Evolutionary conservation across 2,888 invertebrate species (phyloP).

Genomic region (Pseudoips prasinana): DNA sequence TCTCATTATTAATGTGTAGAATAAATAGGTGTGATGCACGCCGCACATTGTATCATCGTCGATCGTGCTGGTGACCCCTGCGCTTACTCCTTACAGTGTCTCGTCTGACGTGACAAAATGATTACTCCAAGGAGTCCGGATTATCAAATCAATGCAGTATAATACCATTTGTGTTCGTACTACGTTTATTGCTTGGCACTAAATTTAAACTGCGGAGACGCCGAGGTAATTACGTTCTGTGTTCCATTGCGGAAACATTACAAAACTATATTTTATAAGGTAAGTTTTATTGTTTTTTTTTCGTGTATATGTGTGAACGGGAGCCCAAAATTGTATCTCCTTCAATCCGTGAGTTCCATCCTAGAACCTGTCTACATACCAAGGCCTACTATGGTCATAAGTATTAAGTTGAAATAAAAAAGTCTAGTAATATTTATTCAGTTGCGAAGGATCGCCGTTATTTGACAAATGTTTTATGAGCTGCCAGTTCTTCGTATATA

Average conservation of each 20-base stretch:
- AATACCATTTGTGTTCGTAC: no score
- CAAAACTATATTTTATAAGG: slow-evolving; percentile 4
- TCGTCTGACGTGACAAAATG: slow-evolving; percentile 54
- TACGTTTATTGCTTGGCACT: slow-evolving; percentile 6
- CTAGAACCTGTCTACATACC: no score
- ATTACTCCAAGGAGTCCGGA: slow-evolving; percentile 28
- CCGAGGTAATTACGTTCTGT: slow-evolving; percentile 26
- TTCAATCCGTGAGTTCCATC: no score
- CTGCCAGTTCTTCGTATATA: no score
- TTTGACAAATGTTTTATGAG: no score
- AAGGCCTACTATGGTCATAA: no score
- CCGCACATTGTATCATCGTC: slow-evolving; percentile 44
- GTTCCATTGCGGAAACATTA: slow-evolving; percentile 7
- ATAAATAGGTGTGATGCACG: slow-evolving; percentile 47
- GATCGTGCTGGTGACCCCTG: slow-evolving; percentile 53
- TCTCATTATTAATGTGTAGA: slow-evolving; percentile 31
- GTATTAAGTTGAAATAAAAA: no score
- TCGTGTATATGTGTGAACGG: no score
- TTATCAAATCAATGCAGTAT: no score
- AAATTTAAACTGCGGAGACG: slow-evolving; percentile 13
- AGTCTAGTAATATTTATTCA: no score
- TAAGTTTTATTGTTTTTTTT: slow-evolving; percentile 1
- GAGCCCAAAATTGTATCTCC: no score
- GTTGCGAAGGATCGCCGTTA: no score
- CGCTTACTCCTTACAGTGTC: slow-evolving; percentile 48